phyloP scores from a whole-genome alignment of 2,888 invertebrate genomes.

The Argyresthia goedartella region DNA sequence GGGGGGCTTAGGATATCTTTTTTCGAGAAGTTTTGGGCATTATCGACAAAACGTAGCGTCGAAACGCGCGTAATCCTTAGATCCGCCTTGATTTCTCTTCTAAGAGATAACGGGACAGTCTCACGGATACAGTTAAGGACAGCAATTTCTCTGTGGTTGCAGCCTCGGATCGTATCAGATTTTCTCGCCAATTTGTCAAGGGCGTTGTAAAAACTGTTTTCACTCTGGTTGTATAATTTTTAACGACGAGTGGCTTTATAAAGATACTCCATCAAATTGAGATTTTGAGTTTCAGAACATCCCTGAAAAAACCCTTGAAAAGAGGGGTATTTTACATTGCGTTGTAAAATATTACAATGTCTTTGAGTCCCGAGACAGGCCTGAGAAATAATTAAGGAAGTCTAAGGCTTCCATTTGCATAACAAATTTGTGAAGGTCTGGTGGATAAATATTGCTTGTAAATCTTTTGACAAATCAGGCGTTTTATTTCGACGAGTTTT shows the following conservation, averaged over 20 bases:
- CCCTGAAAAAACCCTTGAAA: conserved; percentile 36
- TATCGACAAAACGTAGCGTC: conserved; percentile 52
- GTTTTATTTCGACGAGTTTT: conserved; percentile 14
- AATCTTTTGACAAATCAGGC: conserved; percentile 46
- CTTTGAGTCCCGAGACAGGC: conserved; percentile 38
- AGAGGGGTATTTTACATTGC: conserved; percentile 51
- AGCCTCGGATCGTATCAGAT: neutral
- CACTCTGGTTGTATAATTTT: conserved; percentile 2
- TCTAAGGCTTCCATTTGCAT: conserved; percentile 55
- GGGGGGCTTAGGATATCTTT: conserved; percentile 39
- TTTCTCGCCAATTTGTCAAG: neutral
- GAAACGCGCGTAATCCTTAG: conserved; percentile 47
- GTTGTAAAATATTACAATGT: conserved; percentile 50
- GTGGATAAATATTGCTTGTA: conserved; percentile 36
- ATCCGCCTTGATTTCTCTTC: conserved; percentile 29
- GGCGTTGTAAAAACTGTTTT: neutral
- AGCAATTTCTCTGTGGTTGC: neutral
- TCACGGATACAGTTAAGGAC: neutral
- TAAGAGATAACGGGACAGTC: conserved; percentile 32
- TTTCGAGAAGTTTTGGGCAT: conserved; percentile 37
- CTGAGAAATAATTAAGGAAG: conserved; percentile 57
- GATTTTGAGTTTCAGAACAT: conserved; percentile 16
- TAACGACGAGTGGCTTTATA: neutral
- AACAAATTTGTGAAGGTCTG: conserved; percentile 44
- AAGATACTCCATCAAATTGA: neutral